Evolutionary conservation across 2,113 vertebrate genomes (phyloP).

Genomic region (Ellobius talpinus): DNA sequence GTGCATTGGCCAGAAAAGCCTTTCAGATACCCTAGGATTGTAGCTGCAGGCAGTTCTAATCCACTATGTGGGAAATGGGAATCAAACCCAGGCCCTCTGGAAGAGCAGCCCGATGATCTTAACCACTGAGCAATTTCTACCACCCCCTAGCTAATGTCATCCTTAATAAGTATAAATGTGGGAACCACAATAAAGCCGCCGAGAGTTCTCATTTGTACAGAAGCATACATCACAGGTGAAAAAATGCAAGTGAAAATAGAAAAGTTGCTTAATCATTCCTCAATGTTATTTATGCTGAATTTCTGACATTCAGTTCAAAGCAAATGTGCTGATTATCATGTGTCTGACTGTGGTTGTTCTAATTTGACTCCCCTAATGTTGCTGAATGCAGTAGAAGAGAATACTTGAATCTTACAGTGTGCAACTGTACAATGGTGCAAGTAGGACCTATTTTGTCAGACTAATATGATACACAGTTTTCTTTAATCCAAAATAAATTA

Average conservation of each 20-base stretch:
- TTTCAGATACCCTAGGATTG: background rate
- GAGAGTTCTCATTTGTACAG: background rate
- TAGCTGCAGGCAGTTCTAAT: background rate
- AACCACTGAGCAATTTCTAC: background rate
- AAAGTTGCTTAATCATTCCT: background rate
- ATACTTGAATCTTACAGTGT: background rate
- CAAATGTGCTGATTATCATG: background rate
- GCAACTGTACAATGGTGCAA: background rate
- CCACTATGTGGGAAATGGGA: background rate
- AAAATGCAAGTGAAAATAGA: slow-evolving; percentile 17
- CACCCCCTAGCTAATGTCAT: background rate
- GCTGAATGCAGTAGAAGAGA: background rate
- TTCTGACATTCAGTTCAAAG: slow-evolving; percentile 1
- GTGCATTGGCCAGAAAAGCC: background rate
- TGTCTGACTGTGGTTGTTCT: background rate
- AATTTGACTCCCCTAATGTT: background rate
- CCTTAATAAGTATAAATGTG: background rate
- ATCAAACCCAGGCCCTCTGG: background rate
- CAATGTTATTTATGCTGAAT: background rate
- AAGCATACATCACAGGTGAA: background rate
- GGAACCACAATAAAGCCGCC: background rate
- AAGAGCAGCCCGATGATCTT: background rate
- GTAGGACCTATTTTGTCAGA: background rate
- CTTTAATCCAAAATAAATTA: background rate
- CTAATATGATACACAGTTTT: background rate